phyloP scores from a whole-genome alignment of 1,140 invertebrate genomes.

The Lysiphlebus fabarum region DNA sequence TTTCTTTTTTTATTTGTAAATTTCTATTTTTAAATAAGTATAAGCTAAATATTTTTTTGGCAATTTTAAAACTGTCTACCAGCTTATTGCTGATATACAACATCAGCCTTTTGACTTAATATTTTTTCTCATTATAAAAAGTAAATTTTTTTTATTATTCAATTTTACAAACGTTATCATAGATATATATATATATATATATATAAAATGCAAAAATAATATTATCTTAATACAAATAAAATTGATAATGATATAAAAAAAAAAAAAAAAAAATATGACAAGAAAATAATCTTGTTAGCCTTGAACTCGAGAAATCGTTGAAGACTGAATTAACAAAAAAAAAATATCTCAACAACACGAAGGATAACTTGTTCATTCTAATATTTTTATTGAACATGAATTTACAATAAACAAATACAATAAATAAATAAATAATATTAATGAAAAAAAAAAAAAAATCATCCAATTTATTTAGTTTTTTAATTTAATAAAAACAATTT shows the following conservation, averaged over 20 bases:
- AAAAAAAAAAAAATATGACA: too few species aligned
- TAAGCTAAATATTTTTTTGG: not conserved
- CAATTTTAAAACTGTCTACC: slow-evolving; percentile 47
- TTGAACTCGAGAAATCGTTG: slow-evolving; percentile 19
- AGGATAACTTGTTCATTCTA: not conserved
- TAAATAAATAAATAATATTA: not conserved
- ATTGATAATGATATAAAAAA: too few species aligned
- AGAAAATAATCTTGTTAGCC: not conserved
- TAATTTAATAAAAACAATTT: not conserved
- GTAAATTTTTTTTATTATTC: too few species aligned
- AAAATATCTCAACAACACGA: not conserved
- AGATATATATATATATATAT: too few species aligned
- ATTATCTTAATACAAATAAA: too few species aligned
- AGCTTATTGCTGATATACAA: slow-evolving; percentile 26
- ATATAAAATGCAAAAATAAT: too few species aligned
- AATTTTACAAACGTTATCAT: too few species aligned
- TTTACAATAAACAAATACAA: not conserved
- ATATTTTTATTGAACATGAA: not conserved
- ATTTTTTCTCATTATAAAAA: not conserved
- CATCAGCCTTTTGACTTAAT: not conserved
- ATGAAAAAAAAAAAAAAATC: not conserved
- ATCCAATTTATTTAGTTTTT: not conserved
- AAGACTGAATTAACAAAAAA: slow-evolving; percentile 2
- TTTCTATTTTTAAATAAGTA: not conserved
- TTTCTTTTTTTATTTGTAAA: not conserved